A percentile compares a stretch with the other conserved stretches of the same genome.
Evolutionary conservation across 2,797 vertebrate genomes (phyloP).

Genomic region (Mionectes olivaceus): DNA sequence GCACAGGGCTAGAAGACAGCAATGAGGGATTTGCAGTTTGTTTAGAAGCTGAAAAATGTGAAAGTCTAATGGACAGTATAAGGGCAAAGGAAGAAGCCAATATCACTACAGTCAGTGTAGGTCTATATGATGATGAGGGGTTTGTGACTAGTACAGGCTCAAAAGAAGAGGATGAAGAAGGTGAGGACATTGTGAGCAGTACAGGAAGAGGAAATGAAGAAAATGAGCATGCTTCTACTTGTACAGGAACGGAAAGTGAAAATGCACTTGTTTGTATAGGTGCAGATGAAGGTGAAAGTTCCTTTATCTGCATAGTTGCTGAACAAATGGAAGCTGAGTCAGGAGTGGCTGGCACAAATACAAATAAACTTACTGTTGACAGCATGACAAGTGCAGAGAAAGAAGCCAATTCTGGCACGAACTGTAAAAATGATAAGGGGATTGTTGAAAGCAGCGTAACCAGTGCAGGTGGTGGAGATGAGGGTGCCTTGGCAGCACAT

Average conservation of each 20-base stretch:
- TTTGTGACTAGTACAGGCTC: conserved; percentile 83
- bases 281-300: conserved; percentile 53
- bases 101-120: conserved; percentile 7
- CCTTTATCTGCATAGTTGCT: conserved; percentile 39
- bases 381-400: conserved; percentile 47
- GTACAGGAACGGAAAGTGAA: conserved; percentile 62
- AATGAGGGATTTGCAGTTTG: conserved; percentile 67
- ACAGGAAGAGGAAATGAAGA: conserved; percentile 82
- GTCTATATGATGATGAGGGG: conserved; percentile 77
- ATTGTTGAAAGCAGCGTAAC: conserved; percentile 79
- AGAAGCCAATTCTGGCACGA: conserved; percentile 6
- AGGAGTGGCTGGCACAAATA: not conserved
- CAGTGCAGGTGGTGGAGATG: conserved; percentile 49
- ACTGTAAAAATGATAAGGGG: conserved; percentile 68
- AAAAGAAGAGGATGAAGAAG: conserved; percentile 84
- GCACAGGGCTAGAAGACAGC: conserved; percentile 73
- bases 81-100: conserved; percentile 48
- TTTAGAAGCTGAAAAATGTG: conserved; percentile 70
- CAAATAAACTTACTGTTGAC: conserved; percentile 36
- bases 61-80: conserved; percentile 73
- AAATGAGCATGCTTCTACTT: conserved; percentile 70
- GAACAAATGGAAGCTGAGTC: conserved; percentile 66
- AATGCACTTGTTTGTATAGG: conserved; percentile 49
- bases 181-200: conserved; percentile 80
- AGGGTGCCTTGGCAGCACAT: not conserved